Evolutionary conservation across 2,113 vertebrate genomes (phyloP).

Genomic region (Trogon surrucura): DNA sequence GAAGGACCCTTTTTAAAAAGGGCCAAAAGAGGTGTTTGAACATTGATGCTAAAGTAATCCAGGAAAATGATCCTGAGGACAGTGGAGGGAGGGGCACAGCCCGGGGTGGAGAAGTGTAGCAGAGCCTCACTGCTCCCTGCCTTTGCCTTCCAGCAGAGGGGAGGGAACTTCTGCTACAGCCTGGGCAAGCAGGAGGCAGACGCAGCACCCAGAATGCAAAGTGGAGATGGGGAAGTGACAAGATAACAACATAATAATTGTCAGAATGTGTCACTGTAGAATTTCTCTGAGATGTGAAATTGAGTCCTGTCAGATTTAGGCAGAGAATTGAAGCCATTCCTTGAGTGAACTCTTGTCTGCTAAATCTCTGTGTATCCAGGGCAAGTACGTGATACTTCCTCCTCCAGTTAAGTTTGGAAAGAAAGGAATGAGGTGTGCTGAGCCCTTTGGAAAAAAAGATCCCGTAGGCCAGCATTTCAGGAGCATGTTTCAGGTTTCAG

Average conservation of each 20-base stretch:
- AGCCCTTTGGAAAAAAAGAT: not conserved
- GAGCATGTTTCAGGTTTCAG: not conserved
- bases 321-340: not conserved
- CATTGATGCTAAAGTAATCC: not conserved
- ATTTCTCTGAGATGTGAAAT: not conserved
- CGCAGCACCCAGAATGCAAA: rapidly evolving
- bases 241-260: not conserved
- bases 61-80: not conserved
- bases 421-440: not conserved
- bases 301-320: not conserved
- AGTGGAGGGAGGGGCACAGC: not conserved
- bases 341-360: not conserved
- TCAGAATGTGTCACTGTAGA: not conserved
- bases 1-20: not conserved
- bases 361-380: not conserved
- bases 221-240: not conserved
- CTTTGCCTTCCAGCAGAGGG: not conserved
- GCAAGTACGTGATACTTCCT: not conserved
- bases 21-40: not conserved
- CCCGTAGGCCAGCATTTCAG: not conserved
- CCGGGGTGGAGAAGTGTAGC: not conserved
- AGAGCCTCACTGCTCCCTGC: not conserved
- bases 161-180: not conserved
- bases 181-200: not conserved
- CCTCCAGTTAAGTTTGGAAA: not conserved